These are phyloP conservation scores for Maniola hyperantus DNA, from an alignment of 2,888 invertebrate genomes.

Conservation along the genomic window DNA sequence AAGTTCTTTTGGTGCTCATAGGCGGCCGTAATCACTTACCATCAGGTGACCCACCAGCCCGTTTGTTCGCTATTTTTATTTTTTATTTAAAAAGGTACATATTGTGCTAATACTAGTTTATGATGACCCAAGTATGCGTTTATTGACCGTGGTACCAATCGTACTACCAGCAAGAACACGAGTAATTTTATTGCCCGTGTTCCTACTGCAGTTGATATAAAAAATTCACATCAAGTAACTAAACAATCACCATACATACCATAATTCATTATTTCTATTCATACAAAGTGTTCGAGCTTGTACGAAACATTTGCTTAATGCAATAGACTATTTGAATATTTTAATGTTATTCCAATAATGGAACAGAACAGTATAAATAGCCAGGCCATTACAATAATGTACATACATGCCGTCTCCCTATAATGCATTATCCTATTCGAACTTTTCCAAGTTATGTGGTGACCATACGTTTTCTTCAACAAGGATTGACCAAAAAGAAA, in stretches of 20 bases:
- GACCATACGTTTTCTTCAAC: background rate
- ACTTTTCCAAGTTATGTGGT: conserved; percentile 22
- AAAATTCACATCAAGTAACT: background rate
- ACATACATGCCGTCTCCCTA: conserved; percentile 16
- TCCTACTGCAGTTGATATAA: too few relatives aligned
- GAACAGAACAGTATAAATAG: conserved; percentile 28
- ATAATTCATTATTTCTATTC: conserved; percentile 9
- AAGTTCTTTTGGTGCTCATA: too few relatives aligned
- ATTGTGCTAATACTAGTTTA: too few relatives aligned
- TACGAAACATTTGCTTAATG: conserved; percentile 28
- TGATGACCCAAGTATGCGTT: too few relatives aligned
- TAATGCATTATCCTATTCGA: conserved; percentile 22
- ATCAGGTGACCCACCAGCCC: too few relatives aligned
- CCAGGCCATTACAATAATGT: conserved; percentile 29
- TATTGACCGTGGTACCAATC: too few relatives aligned
- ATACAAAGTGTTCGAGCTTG: background rate
- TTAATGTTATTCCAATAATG: conserved; percentile 38
- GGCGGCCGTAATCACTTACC: too few relatives aligned
- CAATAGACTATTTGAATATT: conserved; percentile 32
- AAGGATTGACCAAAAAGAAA: background rate
- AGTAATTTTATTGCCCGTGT: too few relatives aligned
- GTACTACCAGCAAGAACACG: too few relatives aligned
- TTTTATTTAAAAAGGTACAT: too few relatives aligned
- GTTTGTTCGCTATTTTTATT: too few relatives aligned
- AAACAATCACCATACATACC: background rate